Evolutionary conservation across 2,888 invertebrate species (phyloP).

Genomic region (Argyresthia goedartella): DNA sequence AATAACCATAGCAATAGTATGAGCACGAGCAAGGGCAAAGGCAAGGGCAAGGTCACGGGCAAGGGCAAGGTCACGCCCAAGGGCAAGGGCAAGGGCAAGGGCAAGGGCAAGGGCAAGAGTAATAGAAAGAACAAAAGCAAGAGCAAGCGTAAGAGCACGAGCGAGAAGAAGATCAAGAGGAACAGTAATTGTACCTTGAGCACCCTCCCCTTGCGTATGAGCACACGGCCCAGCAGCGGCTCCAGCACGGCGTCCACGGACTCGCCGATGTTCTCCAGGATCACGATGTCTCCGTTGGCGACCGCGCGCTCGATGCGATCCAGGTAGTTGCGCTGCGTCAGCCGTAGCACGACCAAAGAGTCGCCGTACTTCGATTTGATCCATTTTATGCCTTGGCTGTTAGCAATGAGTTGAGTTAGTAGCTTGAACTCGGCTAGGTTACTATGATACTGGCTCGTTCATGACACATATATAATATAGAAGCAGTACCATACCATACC

Average conservation of each 20-base stretch:
- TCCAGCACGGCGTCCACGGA: constrained; percentile 91
- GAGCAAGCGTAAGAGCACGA: no score
- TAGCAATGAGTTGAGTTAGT: constrained; percentile 18
- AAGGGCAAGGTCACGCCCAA: no score
- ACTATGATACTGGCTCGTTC: no score
- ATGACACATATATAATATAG: constrained; percentile 15
- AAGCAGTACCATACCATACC: not conserved
- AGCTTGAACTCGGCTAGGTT: no score
- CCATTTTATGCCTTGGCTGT: constrained; percentile 92
- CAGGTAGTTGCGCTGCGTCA: constrained; percentile 86
- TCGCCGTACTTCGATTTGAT: constrained; percentile 90
- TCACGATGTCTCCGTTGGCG: constrained; percentile 78
- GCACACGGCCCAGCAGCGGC: constrained; percentile 86
- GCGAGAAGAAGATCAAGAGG: no score
- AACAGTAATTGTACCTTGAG: constrained; percentile 51
- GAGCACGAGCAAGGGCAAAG: no score
- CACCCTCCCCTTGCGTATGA: constrained; percentile 88
- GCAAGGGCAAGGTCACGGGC: no score
- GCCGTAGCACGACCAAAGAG: constrained; percentile 78
- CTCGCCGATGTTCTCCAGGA: constrained; percentile 93
- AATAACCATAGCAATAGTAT: no score
- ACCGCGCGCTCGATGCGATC: constrained; percentile 85
- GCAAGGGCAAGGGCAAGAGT: no score
- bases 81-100: no score
- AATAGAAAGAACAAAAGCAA: no score